Base-by-base conservation (phyloP, 1,140 invertebrate species). In the Diachasmimorpha longicaudata region DNA sequence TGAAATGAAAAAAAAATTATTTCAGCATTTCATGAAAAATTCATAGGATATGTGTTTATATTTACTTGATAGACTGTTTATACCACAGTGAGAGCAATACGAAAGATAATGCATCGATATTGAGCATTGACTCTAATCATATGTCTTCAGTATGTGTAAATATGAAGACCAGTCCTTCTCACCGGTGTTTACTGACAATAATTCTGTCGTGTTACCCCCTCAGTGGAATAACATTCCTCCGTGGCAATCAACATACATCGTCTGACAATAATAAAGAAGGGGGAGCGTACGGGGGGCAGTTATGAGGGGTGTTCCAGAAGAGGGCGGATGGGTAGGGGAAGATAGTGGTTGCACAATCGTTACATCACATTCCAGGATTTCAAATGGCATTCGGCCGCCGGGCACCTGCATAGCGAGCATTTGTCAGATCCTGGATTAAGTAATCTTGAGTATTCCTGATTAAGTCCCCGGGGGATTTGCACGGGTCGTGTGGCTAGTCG, bases 331-430 rank as follows among this genome's bases (percentile, higher is more conserved):
- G 6, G n/a, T 16, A 63, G 58, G 23, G 23, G 58, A 25, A 25
- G 58, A 25, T 21, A 63, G 77, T 81, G 79, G 83, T 83, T 81
- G 83, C 80, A 84, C 39, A 68, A 84, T 85, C 79, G 80, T 85
- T 84, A 83, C 79, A 83, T 79, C 81, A 76, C 80, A 85, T 85
- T 85, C 84, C 82, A 82, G 77, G 79, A 83, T 82, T 82, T 79
- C 80, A 84, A 85, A 83, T 82, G 84, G 80, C 78, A 84, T 85
- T 83, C 80, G 82, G 77, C 80, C 79, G 80, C 79, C 76, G 74
- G 77, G 77, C 79, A 78, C 80, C 81, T 77, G 83, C 82, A 84
- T 85, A 82, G 83, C 82, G 77, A 84, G 78, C 79, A 84, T 84
- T 77, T 79, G 81, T 79, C 81, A 77, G 81, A 83, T 84, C 79